A percentile compares a stretch with the other conserved stretches of the same genome.
Evolutionary conservation across 2,113 vertebrate genomes (phyloP).

Genomic region (Thamnaconus septentrionalis): DNA sequence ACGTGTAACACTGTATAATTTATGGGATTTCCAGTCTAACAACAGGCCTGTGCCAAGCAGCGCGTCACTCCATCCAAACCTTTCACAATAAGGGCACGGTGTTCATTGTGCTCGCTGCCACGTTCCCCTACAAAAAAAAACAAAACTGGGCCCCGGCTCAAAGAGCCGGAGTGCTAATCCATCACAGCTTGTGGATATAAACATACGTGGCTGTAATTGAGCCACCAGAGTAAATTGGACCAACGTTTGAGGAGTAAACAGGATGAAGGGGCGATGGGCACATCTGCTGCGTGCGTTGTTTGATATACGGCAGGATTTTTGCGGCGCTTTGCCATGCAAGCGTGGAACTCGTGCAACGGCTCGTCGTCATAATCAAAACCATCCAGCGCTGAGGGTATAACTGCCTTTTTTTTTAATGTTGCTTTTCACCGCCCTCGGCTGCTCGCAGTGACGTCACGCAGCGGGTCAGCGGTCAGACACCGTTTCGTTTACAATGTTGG

Average conservation of each 20-base stretch:
- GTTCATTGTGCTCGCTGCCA: neutral
- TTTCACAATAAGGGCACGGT: constrained; percentile 3
- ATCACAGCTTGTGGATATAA: constrained; percentile 53
- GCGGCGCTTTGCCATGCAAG: constrained; percentile 21
- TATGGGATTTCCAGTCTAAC: neutral
- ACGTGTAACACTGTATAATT: constrained; percentile 2
- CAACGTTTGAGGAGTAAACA: constrained; percentile 53
- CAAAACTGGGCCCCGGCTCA: constrained; percentile 20
- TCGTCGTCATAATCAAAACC: constrained; percentile 53
- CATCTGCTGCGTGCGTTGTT: constrained; percentile 40
- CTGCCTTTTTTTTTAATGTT: no score
- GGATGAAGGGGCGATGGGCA: constrained; percentile 39
- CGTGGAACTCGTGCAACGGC: constrained; percentile 34
- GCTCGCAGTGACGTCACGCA: no score
- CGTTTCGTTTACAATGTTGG: no score
- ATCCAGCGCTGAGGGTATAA: neutral
- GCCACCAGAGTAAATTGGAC: constrained; percentile 37
- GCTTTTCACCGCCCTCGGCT: no score
- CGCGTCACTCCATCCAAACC: constrained; percentile 1
- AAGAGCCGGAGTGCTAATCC: constrained; percentile 32
- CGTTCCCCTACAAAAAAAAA: neutral
- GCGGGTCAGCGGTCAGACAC: no score
- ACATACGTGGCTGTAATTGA: constrained; percentile 43
- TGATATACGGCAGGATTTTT: constrained; percentile 56
- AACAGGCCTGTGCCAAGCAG: neutral